These are phyloP conservation scores for Cynocephalus volans DNA, from an alignment of 2,113 vertebrate species.

Conservation along the genomic window DNA sequence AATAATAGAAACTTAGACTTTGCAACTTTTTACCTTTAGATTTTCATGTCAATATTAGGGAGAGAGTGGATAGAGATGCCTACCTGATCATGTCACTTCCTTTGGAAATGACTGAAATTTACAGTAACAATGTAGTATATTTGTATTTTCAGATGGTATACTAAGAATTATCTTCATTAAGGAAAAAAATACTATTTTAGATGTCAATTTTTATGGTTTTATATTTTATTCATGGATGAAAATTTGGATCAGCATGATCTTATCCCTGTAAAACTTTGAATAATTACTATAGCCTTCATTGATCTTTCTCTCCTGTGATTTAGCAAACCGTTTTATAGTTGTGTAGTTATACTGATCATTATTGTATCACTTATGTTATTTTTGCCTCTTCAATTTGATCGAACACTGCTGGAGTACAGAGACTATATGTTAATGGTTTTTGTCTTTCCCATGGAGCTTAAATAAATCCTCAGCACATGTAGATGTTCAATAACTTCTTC, in stretches of 20 bases:
- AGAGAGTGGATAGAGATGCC: not conserved
- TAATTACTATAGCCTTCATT: not conserved
- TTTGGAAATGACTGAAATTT: not conserved
- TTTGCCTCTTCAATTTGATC: not conserved
- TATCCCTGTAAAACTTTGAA: not conserved
- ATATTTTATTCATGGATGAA: not conserved
- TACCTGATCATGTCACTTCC: not conserved
- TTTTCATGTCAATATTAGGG: not conserved
- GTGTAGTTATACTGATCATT: not conserved
- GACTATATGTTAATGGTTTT: not conserved
- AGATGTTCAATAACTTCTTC: not conserved
- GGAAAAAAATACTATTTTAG: not conserved
- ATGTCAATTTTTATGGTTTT: not conserved
- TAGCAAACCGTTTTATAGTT: constrained; percentile 44
- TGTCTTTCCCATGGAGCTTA: not conserved
- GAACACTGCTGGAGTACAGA: not conserved
- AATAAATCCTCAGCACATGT: not conserved
- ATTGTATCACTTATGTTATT: not conserved
- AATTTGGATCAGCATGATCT: not conserved
- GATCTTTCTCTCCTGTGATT: not conserved
- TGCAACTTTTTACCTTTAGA: not conserved
- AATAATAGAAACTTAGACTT: not conserved
- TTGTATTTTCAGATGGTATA: not conserved
- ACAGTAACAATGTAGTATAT: not conserved
- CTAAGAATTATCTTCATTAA: not conserved